Conservation (phyloP, 2,888 invertebrate genomes). For the Callinectes sapidus region DNA sequence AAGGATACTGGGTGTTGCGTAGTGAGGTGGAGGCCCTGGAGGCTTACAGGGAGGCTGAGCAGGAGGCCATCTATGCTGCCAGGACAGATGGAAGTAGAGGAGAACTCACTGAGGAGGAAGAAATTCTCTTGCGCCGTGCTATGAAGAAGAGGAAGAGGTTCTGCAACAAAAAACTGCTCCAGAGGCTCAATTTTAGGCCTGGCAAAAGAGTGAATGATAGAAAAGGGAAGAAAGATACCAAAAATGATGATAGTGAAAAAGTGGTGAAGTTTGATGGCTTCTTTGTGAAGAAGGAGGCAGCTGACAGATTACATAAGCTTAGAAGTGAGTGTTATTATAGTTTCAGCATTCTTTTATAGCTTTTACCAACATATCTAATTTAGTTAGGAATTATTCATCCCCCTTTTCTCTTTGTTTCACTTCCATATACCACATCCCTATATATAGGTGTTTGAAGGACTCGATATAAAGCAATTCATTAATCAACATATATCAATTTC, state of each 20-base stretch:
- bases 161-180: slow-evolving; percentile 14
- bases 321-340: slow-evolving; percentile 37
- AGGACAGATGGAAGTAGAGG: not conserved
- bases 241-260: not conserved
- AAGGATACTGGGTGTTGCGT: slow-evolving; percentile 65
- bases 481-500: too few species aligned
- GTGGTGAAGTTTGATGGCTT: slow-evolving; percentile 65
- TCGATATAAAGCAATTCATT: too few species aligned
- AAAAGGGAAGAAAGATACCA: not conserved
- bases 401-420: not conserved
- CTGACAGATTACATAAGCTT: slow-evolving; percentile 62
- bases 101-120: slow-evolving; percentile 53
- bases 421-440: not conserved
- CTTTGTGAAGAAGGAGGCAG: slow-evolving; percentile 63
- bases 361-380: not conserved
- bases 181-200: not conserved
- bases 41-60: not conserved
- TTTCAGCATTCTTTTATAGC: not conserved
- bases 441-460: too few species aligned
- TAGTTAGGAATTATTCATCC: not conserved
- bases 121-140: slow-evolving; percentile 42
- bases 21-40: slow-evolving; percentile 46
- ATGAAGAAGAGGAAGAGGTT: slow-evolving; percentile 67
- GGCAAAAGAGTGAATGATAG: not conserved
- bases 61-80: not conserved